Evolutionary conservation across 2,113 vertebrate genomes (phyloP).

Genomic region (Phainopepla nitens): DNA sequence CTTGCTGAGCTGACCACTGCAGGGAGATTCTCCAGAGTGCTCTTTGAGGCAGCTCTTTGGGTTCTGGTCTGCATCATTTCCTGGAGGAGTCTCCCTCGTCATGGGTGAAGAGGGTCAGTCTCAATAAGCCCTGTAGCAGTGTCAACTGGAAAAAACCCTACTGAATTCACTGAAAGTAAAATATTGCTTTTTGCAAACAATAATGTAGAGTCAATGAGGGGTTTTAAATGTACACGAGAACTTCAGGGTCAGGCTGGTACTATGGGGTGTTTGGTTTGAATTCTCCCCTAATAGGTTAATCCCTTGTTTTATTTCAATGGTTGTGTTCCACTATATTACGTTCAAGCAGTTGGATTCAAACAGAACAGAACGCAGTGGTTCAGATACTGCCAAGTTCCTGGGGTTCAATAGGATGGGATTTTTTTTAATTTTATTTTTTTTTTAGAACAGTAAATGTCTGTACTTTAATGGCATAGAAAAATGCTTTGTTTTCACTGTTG

Average conservation of each 20-base stretch:
- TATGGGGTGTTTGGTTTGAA: neutral
- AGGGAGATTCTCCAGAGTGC: neutral
- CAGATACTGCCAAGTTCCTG: slow-evolving; percentile 35
- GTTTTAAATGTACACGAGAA: neutral
- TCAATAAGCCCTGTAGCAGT: neutral
- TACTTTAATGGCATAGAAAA: slow-evolving; percentile 68
- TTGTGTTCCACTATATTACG: slow-evolving; percentile 61
- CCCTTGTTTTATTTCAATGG: neutral
- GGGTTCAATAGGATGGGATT: slow-evolving; percentile 2
- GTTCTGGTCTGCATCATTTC: neutral
- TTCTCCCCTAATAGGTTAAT: neutral
- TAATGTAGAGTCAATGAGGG: neutral
- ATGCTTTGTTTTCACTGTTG: slow-evolving; percentile 77
- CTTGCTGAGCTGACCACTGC: neutral
- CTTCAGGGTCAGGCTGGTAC: neutral
- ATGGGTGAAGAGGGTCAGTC: neutral
- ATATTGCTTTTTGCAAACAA: neutral
- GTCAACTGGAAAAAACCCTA: neutral
- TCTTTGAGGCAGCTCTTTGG: neutral
- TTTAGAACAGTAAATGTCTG: slow-evolving; percentile 64
- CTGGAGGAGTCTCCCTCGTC: neutral
- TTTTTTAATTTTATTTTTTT: neutral
- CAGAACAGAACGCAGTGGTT: slow-evolving; percentile 32
- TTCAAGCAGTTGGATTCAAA: slow-evolving; percentile 53
- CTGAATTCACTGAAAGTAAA: neutral